phyloP scores from a whole-genome alignment of 2,888 invertebrate species.

The Heliconius ismenius region DNA sequence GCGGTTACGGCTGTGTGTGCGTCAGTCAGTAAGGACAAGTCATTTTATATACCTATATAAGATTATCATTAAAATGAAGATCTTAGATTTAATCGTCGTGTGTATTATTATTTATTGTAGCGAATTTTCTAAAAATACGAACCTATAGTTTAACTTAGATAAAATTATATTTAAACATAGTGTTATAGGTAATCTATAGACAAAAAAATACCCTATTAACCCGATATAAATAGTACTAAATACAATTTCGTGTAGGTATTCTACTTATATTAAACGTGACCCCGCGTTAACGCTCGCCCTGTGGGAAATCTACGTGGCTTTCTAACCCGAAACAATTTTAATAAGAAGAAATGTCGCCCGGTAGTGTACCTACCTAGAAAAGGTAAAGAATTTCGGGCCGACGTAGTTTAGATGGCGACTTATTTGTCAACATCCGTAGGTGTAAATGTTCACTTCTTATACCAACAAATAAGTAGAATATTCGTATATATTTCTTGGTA shows the following conservation, averaged over 20 bases:
- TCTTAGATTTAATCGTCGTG: background rate
- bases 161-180: background rate
- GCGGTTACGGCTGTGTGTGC: too few relatives aligned
- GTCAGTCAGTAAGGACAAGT: too few relatives aligned
- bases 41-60: too few relatives aligned
- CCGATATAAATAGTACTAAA: slow-evolving; percentile 8
- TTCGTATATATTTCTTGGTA: background rate
- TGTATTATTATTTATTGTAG: background rate
- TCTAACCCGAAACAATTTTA: slow-evolving; percentile 41
- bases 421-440: slow-evolving; percentile 5
- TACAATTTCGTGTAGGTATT: slow-evolving; percentile 15
- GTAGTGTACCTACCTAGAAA: slow-evolving; percentile 32
- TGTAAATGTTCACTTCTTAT: slow-evolving; percentile 3
- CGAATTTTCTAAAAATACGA: background rate
- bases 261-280: slow-evolving; percentile 28
- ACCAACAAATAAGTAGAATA: background rate
- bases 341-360: slow-evolving; percentile 40
- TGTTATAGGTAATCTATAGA: too few relatives aligned
- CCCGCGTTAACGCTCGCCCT: slow-evolving; percentile 29
- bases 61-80: background rate
- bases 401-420: slow-evolving; percentile 7
- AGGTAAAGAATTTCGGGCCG: slow-evolving; percentile 29
- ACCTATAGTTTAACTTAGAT: background rate
- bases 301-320: slow-evolving; percentile 39
- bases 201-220: background rate